Evolutionary conservation across 2,888 invertebrate species (phyloP), one percentile per base, ranked within the genome.

Genomic region (Cheilosia soror): DNA sequence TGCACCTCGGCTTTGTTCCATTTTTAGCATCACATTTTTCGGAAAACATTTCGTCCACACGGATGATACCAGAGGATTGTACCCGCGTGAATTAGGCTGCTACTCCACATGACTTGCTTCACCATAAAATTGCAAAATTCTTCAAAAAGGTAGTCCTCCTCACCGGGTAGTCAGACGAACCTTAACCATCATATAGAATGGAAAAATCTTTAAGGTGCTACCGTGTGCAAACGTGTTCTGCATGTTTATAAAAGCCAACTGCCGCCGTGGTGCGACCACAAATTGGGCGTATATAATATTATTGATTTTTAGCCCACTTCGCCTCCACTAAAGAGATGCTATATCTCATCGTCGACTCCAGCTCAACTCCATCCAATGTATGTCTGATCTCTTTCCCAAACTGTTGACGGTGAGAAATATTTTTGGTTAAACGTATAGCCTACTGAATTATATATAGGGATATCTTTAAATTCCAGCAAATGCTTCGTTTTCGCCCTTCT

Each of bases 161-260:
- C 27, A n/a, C 40, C 29, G 37, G 9, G 33, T 15, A 71, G 20
- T 62, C 60, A 42, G 51, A 42, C 60, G 40, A 57, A 58, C 58
- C 44, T n/a, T 33, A 49, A 15, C 47, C 37, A 27, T 47, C 37
- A 9, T 7, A 11, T 7, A 11, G 60, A 42, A 72, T 40, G 40
- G 25, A 25, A 58, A 33, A 60, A 58, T 76, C 42, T 49, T 63
- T 58, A 69, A 82, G 76, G 76, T 82, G 76, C 69, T 76, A 51
- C 49, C 69, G 44, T 65, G 65, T 66, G 53, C 71, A 68, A 82
- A 82, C 76, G 81, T 77, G 81, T 65, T 71, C 71, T 65, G 81
- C 51, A 31, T 82, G 49, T 53, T 37, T 44, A 76, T 76, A 58
- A 27, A 25, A 69, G 42, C 51, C 53, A 25, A 11, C 51, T 7